phyloP scores from a whole-genome alignment of 1,140 invertebrate species.

The Metaphire vulgaris region DNA sequence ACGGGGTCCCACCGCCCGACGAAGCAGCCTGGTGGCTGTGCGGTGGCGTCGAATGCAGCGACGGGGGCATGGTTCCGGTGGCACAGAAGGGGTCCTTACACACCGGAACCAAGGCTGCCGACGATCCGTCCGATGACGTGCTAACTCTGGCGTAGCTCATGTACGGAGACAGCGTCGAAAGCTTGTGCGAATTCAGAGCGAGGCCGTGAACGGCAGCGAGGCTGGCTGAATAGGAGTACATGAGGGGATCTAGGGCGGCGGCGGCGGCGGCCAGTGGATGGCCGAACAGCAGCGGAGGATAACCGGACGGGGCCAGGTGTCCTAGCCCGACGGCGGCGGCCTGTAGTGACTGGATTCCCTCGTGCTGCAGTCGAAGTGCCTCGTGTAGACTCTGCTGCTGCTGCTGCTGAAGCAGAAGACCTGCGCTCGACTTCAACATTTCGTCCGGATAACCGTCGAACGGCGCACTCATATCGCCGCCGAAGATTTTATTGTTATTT shows the following conservation, averaged over 20 bases:
- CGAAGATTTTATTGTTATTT: background rate
- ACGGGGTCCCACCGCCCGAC: too few species aligned
- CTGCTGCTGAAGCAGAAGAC: background rate
- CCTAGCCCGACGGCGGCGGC: background rate
- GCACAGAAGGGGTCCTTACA: conserved; percentile 78
- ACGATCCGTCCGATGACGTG: conserved; percentile 79
- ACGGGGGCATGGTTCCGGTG: too few species aligned
- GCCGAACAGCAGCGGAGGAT: background rate
- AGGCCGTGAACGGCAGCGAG: background rate
- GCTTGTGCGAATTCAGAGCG: background rate
- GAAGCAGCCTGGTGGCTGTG: too few species aligned
- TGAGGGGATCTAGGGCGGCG: background rate
- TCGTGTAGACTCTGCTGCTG: background rate
- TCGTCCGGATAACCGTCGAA: background rate
- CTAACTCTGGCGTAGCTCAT: conserved; percentile 82
- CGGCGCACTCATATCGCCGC: background rate
- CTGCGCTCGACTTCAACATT: background rate
- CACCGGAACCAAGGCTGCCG: conserved; percentile 80
- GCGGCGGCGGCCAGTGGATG: background rate
- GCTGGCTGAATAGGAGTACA: background rate
- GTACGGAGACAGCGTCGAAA: conserved; percentile 41
- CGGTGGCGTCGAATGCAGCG: too few species aligned
- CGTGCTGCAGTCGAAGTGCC: background rate
- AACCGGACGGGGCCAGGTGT: background rate
- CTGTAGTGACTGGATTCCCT: background rate